A percentile compares a stretch with the other conserved stretches of the same genome.
Conservation (phyloP, 2,888 invertebrate genomes). For the Xylota segnis region DNA sequence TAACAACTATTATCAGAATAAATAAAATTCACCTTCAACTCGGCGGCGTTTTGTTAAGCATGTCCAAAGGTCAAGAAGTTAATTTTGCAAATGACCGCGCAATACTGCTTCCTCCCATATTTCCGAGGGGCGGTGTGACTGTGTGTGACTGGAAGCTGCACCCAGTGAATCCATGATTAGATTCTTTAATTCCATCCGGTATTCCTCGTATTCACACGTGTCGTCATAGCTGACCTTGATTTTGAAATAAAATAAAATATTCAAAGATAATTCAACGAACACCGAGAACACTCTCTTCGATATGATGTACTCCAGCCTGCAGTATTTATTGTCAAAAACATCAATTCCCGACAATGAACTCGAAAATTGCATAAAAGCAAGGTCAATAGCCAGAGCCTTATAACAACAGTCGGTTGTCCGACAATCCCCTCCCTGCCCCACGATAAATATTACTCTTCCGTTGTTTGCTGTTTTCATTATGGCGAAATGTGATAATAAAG, state of each 20-base stretch:
- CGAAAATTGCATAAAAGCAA: conserved; percentile 8
- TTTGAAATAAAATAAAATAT: conserved; percentile 18
- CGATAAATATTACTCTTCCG: neutral
- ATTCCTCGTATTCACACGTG: conserved; percentile 19
- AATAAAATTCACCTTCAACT: conserved; percentile 39
- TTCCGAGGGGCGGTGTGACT: neutral
- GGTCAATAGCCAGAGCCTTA: conserved; percentile 22
- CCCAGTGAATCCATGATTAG: neutral
- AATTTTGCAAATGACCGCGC: neutral
- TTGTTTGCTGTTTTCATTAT: conserved; percentile 1
- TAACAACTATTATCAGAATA: conserved; percentile 18
- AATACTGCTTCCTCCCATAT: conserved; percentile 8
- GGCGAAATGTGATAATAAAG: neutral
- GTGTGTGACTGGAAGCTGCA: too few species aligned
- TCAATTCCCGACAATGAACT: neutral
- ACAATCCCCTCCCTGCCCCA: neutral
- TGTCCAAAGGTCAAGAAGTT: conserved; percentile 12
- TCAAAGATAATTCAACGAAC: neutral
- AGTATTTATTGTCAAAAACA: neutral
- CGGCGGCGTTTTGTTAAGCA: neutral
- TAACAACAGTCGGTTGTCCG: neutral
- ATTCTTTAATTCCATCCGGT: neutral
- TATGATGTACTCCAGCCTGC: neutral
- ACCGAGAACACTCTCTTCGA: neutral
- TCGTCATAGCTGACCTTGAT: conserved; percentile 39